These are phyloP conservation scores for Leptarthrus brevirostris DNA, from an alignment of 2,888 invertebrate species.

Conservation along the genomic window DNA sequence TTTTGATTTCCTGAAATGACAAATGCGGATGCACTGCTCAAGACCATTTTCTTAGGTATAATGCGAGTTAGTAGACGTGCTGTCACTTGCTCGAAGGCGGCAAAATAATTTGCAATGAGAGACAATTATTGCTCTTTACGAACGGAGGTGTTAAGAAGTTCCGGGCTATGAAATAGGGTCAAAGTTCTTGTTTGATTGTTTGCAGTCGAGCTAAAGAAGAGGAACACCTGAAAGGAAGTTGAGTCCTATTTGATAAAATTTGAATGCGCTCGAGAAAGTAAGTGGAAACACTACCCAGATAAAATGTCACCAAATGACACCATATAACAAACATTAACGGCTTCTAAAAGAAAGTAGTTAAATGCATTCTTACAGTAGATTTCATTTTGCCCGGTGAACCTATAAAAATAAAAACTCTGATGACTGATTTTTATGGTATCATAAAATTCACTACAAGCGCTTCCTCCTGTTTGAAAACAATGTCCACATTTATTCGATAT, in stretches of 20 bases:
- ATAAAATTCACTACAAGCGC: constrained; percentile 32
- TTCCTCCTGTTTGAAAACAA: constrained; percentile 41
- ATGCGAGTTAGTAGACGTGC: constrained; percentile 30
- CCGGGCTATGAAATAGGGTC: constrained; percentile 19
- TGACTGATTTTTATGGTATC: constrained; percentile 31
- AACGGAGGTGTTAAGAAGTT: constrained; percentile 42
- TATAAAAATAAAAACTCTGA: neutral
- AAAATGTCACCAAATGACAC: neutral
- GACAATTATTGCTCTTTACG: constrained; percentile 28
- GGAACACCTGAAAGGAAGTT: constrained; percentile 21
- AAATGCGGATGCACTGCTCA: constrained; percentile 48
- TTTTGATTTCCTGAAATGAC: constrained; percentile 49
- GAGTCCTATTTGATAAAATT: too few relatives aligned
- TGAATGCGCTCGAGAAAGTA: neutral
- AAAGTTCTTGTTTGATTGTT: constrained; percentile 35
- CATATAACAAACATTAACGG: too few relatives aligned
- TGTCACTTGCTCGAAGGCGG: constrained; percentile 23
- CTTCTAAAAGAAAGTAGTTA: too few relatives aligned
- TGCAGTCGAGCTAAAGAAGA: constrained; percentile 4
- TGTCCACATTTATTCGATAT: constrained; percentile 41
- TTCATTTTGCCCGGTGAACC: neutral
- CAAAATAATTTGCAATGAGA: constrained; percentile 31
- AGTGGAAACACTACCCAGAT: neutral
- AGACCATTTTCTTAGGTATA: constrained; percentile 45
- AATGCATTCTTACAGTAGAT: neutral